Conservation (phyloP, 2,797 vertebrate species). For the Anabacerthia variegaticeps region DNA sequence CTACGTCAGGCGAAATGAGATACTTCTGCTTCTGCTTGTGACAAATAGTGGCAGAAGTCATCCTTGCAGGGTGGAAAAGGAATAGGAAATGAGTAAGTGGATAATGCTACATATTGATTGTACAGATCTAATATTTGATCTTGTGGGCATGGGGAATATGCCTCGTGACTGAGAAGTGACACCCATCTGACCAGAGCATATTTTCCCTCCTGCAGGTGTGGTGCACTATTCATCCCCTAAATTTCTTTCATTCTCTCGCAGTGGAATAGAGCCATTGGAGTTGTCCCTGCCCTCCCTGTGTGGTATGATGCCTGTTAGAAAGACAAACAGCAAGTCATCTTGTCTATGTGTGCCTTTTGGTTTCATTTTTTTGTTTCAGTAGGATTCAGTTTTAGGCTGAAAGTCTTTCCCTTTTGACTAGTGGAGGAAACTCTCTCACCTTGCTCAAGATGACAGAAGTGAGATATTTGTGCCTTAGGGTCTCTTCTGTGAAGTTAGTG, state of each 20-base stretch:
- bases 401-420: not conserved
- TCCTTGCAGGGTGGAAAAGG: not conserved
- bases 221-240: not conserved
- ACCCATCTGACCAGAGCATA: not conserved
- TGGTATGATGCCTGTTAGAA: not conserved
- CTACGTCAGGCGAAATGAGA: not conserved
- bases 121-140: not conserved
- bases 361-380: not conserved
- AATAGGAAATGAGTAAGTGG: not conserved
- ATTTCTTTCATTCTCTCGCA: not conserved
- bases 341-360: not conserved
- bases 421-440: not conserved
- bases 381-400: not conserved
- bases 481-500: not conserved
- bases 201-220: not conserved
- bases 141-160: not conserved
- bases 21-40: not conserved
- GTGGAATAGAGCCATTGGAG: not conserved
- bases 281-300: not conserved
- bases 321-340: not conserved
- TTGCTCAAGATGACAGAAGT: not conserved
- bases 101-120: not conserved
- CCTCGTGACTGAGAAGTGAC: not conserved
- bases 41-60: not conserved
- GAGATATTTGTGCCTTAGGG: not conserved